A percentile compares a stretch with the other conserved stretches of the same genome.
Evolutionary conservation across 2,113 vertebrate species (phyloP).

Genomic region (Leucosticte australis): DNA sequence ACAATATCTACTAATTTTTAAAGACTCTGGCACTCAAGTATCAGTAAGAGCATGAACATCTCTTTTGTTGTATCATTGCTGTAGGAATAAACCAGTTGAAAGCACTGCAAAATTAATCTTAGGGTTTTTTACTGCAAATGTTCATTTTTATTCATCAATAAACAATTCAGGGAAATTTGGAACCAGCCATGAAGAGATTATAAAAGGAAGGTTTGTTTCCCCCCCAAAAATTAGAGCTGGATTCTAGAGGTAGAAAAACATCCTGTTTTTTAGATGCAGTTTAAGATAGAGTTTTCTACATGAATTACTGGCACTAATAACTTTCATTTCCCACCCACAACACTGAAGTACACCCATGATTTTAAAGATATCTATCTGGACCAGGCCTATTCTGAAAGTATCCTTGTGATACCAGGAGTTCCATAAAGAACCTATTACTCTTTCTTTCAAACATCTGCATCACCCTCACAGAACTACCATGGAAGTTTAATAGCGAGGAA

Average conservation of each 20-base stretch:
- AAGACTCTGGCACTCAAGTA: neutral
- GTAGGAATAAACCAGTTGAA: neutral
- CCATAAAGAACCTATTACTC: neutral
- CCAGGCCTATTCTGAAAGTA: neutral
- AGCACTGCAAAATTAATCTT: neutral
- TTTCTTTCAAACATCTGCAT: neutral
- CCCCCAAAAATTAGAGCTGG: neutral
- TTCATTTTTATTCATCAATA: neutral
- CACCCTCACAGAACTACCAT: neutral
- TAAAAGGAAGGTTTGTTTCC: neutral
- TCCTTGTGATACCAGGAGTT: neutral
- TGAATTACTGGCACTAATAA: conserved; percentile 3
- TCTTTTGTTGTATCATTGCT: fast-evolving
- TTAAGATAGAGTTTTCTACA: conserved; percentile 37
- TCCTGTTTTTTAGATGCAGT: conserved; percentile 37
- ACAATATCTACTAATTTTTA: neutral
- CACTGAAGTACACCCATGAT: neutral
- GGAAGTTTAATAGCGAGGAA: neutral
- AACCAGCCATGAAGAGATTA: neutral
- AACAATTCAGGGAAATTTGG: conserved; percentile 53
- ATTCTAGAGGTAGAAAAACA: conserved; percentile 20
- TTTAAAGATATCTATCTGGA: neutral
- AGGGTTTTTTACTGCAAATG: neutral
- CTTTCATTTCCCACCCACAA: neutral
- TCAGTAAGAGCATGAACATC: neutral